A percentile compares a stretch with the other conserved stretches of the same genome.
These are phyloP conservation scores for Habroteleia sp. DNA, from an alignment of 2,888 invertebrate species.

Conservation along the genomic window DNA sequence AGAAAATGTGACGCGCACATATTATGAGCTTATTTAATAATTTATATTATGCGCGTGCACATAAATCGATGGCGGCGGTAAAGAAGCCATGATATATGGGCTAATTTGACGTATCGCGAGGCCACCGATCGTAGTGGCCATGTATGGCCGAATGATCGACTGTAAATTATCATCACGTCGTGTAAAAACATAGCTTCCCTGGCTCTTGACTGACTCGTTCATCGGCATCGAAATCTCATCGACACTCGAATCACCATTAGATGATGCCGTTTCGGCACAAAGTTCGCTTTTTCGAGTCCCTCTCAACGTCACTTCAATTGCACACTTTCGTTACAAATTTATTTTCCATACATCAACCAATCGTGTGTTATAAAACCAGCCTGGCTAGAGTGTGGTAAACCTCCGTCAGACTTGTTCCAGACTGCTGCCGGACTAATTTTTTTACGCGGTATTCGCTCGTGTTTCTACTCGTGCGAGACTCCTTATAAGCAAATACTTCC, in stretches of 20 bases:
- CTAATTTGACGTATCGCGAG: slow-evolving; percentile 80
- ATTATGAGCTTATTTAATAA: slow-evolving; percentile 77
- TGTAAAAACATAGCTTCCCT: slow-evolving; percentile 73
- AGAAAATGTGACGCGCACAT: slow-evolving; percentile 52
- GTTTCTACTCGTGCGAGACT: too few relatives aligned
- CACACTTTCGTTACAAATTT: too few relatives aligned
- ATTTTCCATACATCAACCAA: too few relatives aligned
- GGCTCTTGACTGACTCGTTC: slow-evolving; percentile 70
- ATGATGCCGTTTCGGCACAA: too few relatives aligned
- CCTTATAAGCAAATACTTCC: too few relatives aligned
- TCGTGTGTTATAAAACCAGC: too few relatives aligned
- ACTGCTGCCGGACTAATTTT: too few relatives aligned
- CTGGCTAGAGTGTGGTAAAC: too few relatives aligned
- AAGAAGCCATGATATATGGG: slow-evolving; percentile 80
- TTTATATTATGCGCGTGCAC: slow-evolving; percentile 79
- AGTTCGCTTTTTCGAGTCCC: too few relatives aligned
- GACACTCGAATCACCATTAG: slow-evolving; percentile 72
- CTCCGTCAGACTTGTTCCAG: too few relatives aligned
- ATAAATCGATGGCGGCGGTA: slow-evolving; percentile 77
- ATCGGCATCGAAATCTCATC: slow-evolving; percentile 75
- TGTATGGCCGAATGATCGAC: slow-evolving; percentile 79
- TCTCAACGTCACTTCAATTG: slow-evolving; percentile 12
- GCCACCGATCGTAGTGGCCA: slow-evolving; percentile 75
- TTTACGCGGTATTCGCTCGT: too few relatives aligned
- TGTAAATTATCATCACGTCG: slow-evolving; percentile 80